phyloP scores from a whole-genome alignment of 2,113 vertebrate species.

The Leucopternis melanops region DNA sequence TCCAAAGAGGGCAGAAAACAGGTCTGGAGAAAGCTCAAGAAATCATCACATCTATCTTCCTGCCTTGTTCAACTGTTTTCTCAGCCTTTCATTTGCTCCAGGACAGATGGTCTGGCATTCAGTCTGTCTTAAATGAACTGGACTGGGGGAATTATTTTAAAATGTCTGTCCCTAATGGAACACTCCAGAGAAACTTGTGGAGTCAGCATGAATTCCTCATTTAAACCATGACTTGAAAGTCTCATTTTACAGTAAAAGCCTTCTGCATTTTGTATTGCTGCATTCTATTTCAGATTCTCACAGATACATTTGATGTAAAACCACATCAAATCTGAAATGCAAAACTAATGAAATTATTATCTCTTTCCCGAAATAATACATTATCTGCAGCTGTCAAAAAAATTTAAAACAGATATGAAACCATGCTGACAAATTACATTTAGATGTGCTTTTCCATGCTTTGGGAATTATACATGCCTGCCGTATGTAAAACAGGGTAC shows the following conservation, averaged over 20 bases:
- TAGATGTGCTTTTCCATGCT: background rate
- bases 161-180: background rate
- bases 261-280: background rate
- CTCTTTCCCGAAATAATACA: background rate
- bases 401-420: background rate
- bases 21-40: background rate
- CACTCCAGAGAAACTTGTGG: background rate
- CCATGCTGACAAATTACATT: accelerated
- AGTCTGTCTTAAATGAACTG: background rate
- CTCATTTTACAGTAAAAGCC: background rate
- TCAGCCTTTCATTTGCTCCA: background rate
- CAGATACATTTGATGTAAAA: background rate
- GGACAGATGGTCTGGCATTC: background rate
- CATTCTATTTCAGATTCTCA: background rate
- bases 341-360: background rate
- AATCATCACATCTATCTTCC: background rate
- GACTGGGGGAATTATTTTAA: background rate
- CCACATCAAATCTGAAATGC: background rate
- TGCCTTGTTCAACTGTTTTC: background rate
- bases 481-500: background rate
- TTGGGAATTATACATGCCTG: background rate
- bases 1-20: background rate
- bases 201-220: background rate
- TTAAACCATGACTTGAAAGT: background rate
- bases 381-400: background rate